phyloP scores from a whole-genome alignment of 2,888 invertebrate species.

The Ceramica pisi region DNA sequence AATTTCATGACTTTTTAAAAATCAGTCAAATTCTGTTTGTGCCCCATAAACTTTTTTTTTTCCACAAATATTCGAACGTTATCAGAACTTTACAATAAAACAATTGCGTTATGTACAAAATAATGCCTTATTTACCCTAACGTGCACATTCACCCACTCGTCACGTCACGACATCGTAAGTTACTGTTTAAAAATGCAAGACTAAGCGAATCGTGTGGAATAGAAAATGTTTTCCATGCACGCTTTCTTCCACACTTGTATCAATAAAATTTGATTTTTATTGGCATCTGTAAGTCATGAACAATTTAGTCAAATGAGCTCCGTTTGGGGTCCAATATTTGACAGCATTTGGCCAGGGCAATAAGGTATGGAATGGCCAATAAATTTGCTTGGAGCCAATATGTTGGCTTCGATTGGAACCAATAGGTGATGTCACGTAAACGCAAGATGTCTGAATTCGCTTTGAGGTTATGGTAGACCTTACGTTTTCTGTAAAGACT shows the following conservation, averaged over 20 bases:
- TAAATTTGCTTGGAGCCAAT: conserved; percentile 49
- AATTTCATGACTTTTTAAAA: not conserved
- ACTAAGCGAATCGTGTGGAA: conserved; percentile 22
- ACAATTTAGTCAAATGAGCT: conserved; percentile 47
- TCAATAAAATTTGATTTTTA: conserved; percentile 52
- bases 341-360: conserved; percentile 35
- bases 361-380: conserved; percentile 43
- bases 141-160: conserved; percentile 16
- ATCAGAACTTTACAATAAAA: not conserved
- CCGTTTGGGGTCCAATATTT: conserved; percentile 42
- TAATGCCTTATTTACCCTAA: conserved; percentile 2
- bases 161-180: conserved; percentile 21
- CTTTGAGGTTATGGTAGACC: conserved; percentile 32
- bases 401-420: conserved; percentile 48
- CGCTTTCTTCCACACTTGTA: conserved; percentile 24
- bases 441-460: conserved; percentile 44
- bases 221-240: conserved; percentile 48
- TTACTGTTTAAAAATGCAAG: conserved; percentile 45
- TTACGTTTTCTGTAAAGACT: not conserved
- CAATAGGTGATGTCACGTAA: conserved; percentile 53
- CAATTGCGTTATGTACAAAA: not conserved
- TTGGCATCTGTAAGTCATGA: conserved; percentile 35
- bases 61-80: not conserved
- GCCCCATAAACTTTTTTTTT: not conserved
- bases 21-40: not conserved